Percentiles rank a stretch among this genome's conserved stretches.
Evolutionary conservation across 1,140 invertebrate genomes (phyloP).

Genomic region (Nautilus pompilius): DNA sequence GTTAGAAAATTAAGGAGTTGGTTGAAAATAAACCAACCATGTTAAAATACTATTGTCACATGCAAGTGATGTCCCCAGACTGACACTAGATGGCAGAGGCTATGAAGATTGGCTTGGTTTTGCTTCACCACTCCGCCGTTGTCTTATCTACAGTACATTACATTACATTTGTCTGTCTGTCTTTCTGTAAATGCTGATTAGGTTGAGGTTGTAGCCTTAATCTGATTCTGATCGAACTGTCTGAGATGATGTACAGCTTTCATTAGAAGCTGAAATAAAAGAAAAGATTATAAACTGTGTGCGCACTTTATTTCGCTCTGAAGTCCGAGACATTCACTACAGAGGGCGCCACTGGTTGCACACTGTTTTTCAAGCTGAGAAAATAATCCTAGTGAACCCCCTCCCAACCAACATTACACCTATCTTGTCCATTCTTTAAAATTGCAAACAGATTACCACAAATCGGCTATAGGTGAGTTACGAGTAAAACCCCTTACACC

Average conservation of each 20-base stretch:
- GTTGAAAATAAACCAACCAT: too few relatives aligned
- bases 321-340: background rate
- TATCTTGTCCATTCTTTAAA: background rate
- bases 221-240: constrained; percentile 40
- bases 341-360: background rate
- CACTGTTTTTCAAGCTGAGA: background rate
- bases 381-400: background rate
- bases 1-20: too few relatives aligned
- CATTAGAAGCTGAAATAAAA: constrained; percentile 36
- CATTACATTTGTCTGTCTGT: too few relatives aligned
- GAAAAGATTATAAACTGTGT: constrained; percentile 2
- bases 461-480: background rate
- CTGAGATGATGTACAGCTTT: constrained; percentile 39
- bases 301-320: background rate
- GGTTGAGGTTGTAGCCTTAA: too few relatives aligned
- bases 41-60: too few relatives aligned
- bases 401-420: background rate
- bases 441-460: background rate
- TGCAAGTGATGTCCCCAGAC: too few relatives aligned
- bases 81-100: too few relatives aligned
- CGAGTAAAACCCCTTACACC: too few relatives aligned
- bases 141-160: too few relatives aligned
- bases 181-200: too few relatives aligned
- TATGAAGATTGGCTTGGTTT: too few relatives aligned
- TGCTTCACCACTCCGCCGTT: too few relatives aligned